Evolutionary conservation across 2,888 invertebrate species (phyloP).

Genomic region (Agrochola litura): DNA sequence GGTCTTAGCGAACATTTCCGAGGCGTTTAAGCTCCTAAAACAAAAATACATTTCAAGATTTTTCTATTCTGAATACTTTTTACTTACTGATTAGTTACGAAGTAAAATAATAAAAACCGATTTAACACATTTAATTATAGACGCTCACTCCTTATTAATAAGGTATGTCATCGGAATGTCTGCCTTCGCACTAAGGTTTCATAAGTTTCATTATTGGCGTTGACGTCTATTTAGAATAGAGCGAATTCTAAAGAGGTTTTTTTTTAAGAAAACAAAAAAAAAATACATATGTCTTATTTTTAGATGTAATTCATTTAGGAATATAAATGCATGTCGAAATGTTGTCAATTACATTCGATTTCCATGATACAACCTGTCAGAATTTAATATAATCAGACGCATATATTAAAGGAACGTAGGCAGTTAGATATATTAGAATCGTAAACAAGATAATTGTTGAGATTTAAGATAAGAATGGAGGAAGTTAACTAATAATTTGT

Average conservation of each 20-base stretch:
- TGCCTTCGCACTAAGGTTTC: neutral
- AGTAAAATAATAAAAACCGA: no score
- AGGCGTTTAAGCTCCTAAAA: neutral
- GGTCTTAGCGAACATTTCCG: no score
- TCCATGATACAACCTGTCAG: constrained; percentile 54
- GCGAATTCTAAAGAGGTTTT: neutral
- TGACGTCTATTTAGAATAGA: neutral
- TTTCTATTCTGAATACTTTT: neutral
- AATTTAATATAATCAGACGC: constrained; percentile 62
- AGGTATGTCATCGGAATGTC: neutral
- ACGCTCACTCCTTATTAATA: neutral
- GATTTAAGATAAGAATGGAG: constrained; percentile 54
- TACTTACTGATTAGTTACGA: no score
- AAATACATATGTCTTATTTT: neutral
- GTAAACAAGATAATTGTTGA: constrained; percentile 45
- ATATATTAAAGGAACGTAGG: constrained; percentile 52
- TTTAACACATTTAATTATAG: neutral
- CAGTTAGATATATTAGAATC: constrained; percentile 19
- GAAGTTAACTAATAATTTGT: constrained; percentile 53
- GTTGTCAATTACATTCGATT: constrained; percentile 63
- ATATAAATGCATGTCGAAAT: neutral
- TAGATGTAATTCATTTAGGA: neutral
- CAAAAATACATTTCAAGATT: neutral
- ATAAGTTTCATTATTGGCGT: neutral
- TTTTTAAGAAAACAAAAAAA: neutral